These are phyloP conservation scores for Indicator maculatus DNA, from an alignment of 2,113 vertebrate species.

Conservation along the genomic window DNA sequence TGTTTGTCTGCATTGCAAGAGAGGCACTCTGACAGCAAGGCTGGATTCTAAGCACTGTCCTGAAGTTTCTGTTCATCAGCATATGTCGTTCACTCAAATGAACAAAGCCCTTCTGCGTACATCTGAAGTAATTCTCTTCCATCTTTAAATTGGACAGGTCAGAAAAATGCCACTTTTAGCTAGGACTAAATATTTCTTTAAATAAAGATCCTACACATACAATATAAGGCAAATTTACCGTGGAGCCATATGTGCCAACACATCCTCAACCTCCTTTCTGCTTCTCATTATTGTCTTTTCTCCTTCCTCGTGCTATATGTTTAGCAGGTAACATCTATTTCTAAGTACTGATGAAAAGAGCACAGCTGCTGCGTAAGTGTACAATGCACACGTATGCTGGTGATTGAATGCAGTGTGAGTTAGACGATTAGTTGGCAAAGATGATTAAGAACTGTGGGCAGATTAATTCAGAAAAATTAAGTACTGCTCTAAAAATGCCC, in stretches of 20 bases:
- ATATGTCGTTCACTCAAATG: not conserved
- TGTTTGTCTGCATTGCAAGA: not conserved
- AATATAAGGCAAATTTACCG: not conserved
- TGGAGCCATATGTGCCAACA: not conserved
- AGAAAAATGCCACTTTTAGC: not conserved
- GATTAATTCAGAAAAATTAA: slow-evolving; percentile 15
- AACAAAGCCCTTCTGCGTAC: not conserved
- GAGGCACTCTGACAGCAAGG: not conserved
- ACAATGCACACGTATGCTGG: not conserved
- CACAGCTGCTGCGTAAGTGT: not conserved
- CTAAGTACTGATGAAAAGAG: not conserved
- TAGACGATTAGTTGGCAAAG: not conserved
- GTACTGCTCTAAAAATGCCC: not conserved
- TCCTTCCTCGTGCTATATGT: not conserved
- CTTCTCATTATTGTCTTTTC: not conserved
- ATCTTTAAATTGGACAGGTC: not conserved
- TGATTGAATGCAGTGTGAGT: not conserved
- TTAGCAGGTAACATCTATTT: not conserved
- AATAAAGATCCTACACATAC: not conserved
- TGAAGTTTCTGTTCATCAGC: not conserved
- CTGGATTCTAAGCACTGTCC: not conserved
- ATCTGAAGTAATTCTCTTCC: not conserved
- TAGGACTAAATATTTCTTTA: not conserved
- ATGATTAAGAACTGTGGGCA: not conserved
- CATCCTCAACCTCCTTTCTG: not conserved